Base-by-base conservation (phyloP, 2,888 invertebrate genomes). In the Cryptosula pallasiana region DNA sequence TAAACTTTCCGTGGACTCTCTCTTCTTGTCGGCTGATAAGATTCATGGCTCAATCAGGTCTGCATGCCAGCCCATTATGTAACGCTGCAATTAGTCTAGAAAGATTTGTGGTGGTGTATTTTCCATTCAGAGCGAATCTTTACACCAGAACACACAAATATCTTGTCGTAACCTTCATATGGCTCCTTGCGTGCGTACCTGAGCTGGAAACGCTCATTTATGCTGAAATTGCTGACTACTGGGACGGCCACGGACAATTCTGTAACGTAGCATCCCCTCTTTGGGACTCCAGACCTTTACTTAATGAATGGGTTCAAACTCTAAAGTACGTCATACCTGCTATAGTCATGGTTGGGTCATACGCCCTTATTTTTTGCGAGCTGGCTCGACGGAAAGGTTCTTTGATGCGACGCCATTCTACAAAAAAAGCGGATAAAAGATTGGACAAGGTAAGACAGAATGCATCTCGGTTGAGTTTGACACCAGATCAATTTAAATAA, bases 51-150 rank as follows among this genome's bases (percentile, higher is more conserved):
- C 25, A 5, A 57, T 9, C 13, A 25, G 57, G 3, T 5, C n/a
- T 57, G 13, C n/a, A 57, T 23, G 25, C 57, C n/a, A 57, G 57
- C 25, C 57, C 57, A 23, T 57, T 57, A 25, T 57, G 57, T 9
- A 57, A 57, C 25, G 57, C 25, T 25, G 57, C 25, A 5, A 57
- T 57, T 5, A 25, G 57, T 25, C 5, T 25, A 13, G 57, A 57
- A 57, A 57, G 57, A 57, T 57, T 57, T 57, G 57, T 57, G 5
- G 57, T 23, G 5, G 25, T 57, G 5, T 57, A 57, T 25, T 57
- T 57, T 57, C 57, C 57, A 57, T 23, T 57, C 5, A 23, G 3
- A 5, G n/a, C n/a, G n/a, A 5, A 16, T 16, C 16, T 5, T 5
- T 57, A 57, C 57, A 57, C n/a, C 5, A 13, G 20, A 5, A 23